These are phyloP conservation scores for Serrognathus titanus DNA, from an alignment of 2,888 invertebrate genomes.

Conservation along the genomic window DNA sequence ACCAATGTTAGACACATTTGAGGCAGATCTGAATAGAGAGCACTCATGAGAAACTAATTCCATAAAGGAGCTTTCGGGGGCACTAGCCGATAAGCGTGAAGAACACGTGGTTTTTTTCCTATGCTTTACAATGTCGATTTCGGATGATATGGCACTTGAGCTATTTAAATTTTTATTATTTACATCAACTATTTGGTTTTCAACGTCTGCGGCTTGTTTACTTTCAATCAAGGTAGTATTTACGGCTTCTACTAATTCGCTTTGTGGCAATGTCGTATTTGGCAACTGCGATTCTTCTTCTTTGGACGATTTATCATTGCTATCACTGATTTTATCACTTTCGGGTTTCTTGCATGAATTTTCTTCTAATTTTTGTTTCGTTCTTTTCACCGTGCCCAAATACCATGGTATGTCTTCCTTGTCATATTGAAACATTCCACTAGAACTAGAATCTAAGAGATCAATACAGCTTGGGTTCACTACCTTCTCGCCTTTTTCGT, in stretches of 20 bases:
- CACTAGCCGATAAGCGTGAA: constrained; percentile 59
- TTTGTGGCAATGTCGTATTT: constrained; percentile 24
- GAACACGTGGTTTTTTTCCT: constrained; percentile 29
- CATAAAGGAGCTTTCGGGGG: constrained; percentile 57
- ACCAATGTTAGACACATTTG: constrained; percentile 37
- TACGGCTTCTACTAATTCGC: constrained; percentile 27
- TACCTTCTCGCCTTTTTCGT: constrained; percentile 40
- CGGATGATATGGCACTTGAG: constrained; percentile 61
- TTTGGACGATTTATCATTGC: background rate
- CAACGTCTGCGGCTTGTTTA: constrained; percentile 24
- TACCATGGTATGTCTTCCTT: constrained; percentile 64
- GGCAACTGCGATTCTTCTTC: background rate
- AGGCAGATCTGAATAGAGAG: constrained; percentile 42
- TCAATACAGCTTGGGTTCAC: constrained; percentile 22
- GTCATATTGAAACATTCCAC: constrained; percentile 56
- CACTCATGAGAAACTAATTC: constrained; percentile 38
- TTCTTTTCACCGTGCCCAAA: constrained; percentile 67
- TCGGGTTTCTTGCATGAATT: constrained; percentile 39
- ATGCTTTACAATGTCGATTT: constrained; percentile 52
- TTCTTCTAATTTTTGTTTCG: constrained; percentile 67
- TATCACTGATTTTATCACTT: constrained; percentile 14
- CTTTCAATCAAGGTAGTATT: constrained; percentile 30
- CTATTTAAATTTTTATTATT: constrained; percentile 54
- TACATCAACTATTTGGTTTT: constrained; percentile 12
- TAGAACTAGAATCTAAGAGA: constrained; percentile 36